Evolutionary conservation across 2,888 invertebrate genomes (phyloP).

Genomic region (Spialia ferax): DNA sequence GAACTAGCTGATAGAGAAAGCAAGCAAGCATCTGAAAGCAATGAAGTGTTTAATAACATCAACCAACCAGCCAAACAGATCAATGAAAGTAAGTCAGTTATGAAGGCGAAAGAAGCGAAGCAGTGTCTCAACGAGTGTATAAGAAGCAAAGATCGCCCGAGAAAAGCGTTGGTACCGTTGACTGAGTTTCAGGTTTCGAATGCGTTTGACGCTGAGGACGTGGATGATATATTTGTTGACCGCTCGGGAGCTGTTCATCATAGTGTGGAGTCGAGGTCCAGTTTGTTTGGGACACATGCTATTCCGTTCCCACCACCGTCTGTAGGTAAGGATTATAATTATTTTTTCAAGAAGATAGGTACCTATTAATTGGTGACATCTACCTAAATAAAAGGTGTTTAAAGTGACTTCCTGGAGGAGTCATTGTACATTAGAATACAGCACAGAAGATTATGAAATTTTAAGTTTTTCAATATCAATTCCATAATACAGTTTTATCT

Average conservation of each 20-base stretch:
- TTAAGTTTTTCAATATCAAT: too few relatives aligned
- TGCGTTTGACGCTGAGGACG: slow-evolving; percentile 54
- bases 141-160: slow-evolving; percentile 61
- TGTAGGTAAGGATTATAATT: slow-evolving; percentile 65
- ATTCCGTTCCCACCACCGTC: slow-evolving; percentile 69
- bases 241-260: slow-evolving; percentile 75
- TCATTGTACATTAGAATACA: too few relatives aligned
- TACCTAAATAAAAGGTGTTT: too few relatives aligned
- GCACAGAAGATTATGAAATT: too few relatives aligned
- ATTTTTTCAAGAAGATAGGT: too few relatives aligned
- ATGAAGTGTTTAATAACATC: background rate
- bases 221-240: slow-evolving; percentile 55
- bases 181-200: slow-evolving; percentile 62
- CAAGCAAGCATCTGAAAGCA: slow-evolving; percentile 6
- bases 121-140: slow-evolving; percentile 74
- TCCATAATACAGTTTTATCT: too few relatives aligned
- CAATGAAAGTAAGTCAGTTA: slow-evolving; percentile 42
- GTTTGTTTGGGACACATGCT: slow-evolving; percentile 51
- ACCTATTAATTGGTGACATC: too few relatives aligned
- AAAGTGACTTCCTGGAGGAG: too few relatives aligned
- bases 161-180: slow-evolving; percentile 56
- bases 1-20: slow-evolving; percentile 37
- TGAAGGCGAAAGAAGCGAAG: slow-evolving; percentile 69
- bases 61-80: slow-evolving; percentile 27
- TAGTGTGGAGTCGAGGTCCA: slow-evolving; percentile 63